Percentiles rank a stretch among this genome's conserved stretches.
Conservation (phyloP, 2,797 vertebrate species). For the Sebastes reedi region DNA sequence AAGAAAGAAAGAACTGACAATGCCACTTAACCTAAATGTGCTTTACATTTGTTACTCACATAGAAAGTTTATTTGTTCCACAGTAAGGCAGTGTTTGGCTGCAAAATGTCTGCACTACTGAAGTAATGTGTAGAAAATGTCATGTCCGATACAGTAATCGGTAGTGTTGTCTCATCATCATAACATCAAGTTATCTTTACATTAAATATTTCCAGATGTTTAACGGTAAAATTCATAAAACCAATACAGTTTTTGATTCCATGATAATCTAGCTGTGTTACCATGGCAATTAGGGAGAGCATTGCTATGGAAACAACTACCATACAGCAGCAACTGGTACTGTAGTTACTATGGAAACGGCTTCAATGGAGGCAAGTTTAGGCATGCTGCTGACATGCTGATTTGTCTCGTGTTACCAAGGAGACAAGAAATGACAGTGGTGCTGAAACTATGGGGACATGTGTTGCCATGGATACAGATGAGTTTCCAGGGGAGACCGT, state of each 20-base stretch:
- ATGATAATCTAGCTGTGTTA: slow-evolving; percentile 12
- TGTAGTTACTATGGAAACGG: slow-evolving; percentile 61
- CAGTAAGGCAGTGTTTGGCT: neutral
- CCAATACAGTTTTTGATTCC: neutral
- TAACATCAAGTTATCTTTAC: neutral
- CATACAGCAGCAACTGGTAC: slow-evolving; percentile 6
- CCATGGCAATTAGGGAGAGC: slow-evolving; percentile 8
- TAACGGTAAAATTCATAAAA: neutral
- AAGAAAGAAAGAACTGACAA: neutral
- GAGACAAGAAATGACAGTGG: slow-evolving; percentile 22
- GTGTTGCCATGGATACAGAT: slow-evolving; percentile 56
- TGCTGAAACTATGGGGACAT: slow-evolving; percentile 25
- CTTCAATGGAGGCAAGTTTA: slow-evolving; percentile 20
- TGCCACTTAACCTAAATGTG: neutral
- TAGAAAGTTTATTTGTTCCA: neutral
- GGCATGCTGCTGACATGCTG: slow-evolving; percentile 25
- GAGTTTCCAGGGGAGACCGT: slow-evolving; percentile 21
- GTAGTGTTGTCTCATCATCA: neutral
- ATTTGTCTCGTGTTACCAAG: slow-evolving; percentile 28
- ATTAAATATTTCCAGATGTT: neutral
- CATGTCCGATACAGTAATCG: neutral
- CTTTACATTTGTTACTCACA: neutral
- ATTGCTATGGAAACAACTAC: slow-evolving; percentile 35
- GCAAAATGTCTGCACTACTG: neutral
- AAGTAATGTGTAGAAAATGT: too few relatives aligned